A percentile compares a stretch with the other conserved stretches of the same genome.
These are phyloP conservation scores for Pogonocichla stellata DNA, from an alignment of 2,113 vertebrate species.

Conservation along the genomic window DNA sequence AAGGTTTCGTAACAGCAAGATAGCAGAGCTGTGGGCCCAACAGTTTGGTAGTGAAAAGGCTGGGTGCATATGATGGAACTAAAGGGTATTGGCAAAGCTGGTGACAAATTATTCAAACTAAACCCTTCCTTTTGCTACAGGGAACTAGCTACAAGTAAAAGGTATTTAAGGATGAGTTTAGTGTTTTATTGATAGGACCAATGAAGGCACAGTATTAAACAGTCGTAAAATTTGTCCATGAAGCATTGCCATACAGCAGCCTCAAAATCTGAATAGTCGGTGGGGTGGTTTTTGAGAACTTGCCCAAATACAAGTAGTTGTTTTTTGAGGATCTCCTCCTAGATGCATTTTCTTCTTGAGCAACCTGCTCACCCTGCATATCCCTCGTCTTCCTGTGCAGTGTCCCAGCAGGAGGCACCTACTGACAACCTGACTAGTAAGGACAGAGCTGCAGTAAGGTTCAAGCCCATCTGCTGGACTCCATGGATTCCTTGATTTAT, in stretches of 20 bases:
- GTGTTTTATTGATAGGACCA: background rate
- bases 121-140: background rate
- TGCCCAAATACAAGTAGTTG: background rate
- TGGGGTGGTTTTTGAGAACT: background rate
- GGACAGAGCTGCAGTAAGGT: background rate
- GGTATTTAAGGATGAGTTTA: background rate
- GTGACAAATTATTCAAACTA: background rate
- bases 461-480: background rate
- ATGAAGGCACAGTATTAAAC: background rate
- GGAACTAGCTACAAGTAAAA: background rate
- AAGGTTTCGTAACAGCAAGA: background rate
- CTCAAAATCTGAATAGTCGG: background rate
- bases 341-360: background rate
- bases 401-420: background rate
- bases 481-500: background rate
- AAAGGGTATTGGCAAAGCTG: background rate
- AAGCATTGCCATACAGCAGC: background rate
- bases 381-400: background rate
- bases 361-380: background rate
- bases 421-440: background rate
- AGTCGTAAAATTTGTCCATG: background rate
- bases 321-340: background rate
- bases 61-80: background rate
- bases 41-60: background rate
- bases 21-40: background rate